A percentile compares a stretch with the other conserved stretches of the same genome.
Conservation (phyloP, 2,888 invertebrate genomes). For the Amphiduros pacificus region DNA sequence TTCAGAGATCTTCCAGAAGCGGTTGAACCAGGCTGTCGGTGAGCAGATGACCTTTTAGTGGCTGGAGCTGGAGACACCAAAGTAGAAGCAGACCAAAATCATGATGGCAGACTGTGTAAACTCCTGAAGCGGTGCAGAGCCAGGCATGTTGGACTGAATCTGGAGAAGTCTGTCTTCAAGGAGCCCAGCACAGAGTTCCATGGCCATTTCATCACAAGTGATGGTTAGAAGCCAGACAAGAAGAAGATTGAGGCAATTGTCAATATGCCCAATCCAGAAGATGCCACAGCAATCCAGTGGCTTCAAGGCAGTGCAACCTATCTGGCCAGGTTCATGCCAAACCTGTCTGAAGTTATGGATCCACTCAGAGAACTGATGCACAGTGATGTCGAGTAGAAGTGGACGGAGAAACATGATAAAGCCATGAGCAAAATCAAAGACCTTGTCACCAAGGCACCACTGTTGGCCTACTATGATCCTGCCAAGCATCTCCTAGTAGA, state of each 20-base stretch:
- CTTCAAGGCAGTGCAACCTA: constrained; percentile 21
- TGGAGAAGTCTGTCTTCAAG: background rate
- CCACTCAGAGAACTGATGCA: background rate
- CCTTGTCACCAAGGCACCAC: background rate
- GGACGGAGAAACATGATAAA: background rate
- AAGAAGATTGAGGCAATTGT: constrained; percentile 26
- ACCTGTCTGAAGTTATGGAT: background rate
- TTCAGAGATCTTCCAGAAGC: background rate
- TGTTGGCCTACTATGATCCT: background rate
- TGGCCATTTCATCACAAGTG: constrained; percentile 27
- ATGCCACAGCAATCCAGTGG: constrained; percentile 21
- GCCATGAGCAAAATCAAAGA: background rate
- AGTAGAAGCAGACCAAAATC: background rate
- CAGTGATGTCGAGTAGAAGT: background rate
- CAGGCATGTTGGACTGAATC: background rate
- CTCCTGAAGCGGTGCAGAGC: background rate
- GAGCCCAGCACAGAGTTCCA: constrained; percentile 4
- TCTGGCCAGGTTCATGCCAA: background rate
- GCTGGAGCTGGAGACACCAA: background rate
- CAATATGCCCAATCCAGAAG: constrained; percentile 25
- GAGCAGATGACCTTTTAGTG: background rate
- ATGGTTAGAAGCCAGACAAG: constrained; percentile 24
- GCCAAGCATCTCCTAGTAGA: background rate
- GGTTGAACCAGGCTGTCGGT: background rate
- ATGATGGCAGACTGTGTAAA: background rate